These are phyloP conservation scores for Drosophila vallismaia DNA, from an alignment of 2,888 invertebrate species.

Conservation along the genomic window DNA sequence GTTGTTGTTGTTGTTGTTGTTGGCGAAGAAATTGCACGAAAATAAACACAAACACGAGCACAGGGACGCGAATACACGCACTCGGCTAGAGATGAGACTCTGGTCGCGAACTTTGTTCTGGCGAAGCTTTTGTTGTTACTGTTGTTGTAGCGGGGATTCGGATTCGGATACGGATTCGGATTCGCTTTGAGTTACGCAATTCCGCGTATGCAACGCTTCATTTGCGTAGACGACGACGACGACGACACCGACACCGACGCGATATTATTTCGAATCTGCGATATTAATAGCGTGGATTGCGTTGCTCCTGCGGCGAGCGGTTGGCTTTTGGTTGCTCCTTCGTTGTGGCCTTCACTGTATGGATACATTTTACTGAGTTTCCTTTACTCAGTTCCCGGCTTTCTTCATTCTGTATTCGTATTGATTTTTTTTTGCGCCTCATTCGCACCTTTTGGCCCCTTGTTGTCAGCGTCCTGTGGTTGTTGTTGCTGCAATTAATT, in stretches of 20 bases:
- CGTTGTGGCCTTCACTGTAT: slow-evolving; percentile 52
- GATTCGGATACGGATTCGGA: slow-evolving; percentile 26
- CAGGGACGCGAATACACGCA: slow-evolving; percentile 17
- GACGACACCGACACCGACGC: slow-evolving; percentile 4
- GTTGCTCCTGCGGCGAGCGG: slow-evolving; percentile 24
- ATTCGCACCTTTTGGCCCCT: slow-evolving; percentile 73
- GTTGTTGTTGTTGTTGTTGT: slow-evolving; percentile 22
- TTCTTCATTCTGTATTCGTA: slow-evolving; percentile 59
- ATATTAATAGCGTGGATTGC: slow-evolving; percentile 61
- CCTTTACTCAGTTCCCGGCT: slow-evolving; percentile 8
- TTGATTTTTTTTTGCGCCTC: slow-evolving; percentile 79
- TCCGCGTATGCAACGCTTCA: slow-evolving; percentile 65
- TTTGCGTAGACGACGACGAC: slow-evolving; percentile 43
- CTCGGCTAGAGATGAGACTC: slow-evolving; percentile 33
- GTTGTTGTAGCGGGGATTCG: slow-evolving; percentile 5
- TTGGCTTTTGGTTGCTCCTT: slow-evolving; percentile 23
- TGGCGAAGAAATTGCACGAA: slow-evolving; percentile 47
- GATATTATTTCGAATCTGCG: slow-evolving; percentile 54
- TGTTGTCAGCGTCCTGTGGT: slow-evolving; percentile 39
- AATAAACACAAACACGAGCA: slow-evolving; percentile 45
- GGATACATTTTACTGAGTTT: slow-evolving; percentile 56
- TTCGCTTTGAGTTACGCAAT: slow-evolving; percentile 61
- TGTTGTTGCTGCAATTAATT: slow-evolving; percentile 68
- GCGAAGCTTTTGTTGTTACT: slow-evolving; percentile 31
- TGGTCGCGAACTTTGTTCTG: slow-evolving; percentile 59